Evolutionary conservation across 1,140 invertebrate genomes (phyloP).

Genomic region (Fopius arisanus): DNA sequence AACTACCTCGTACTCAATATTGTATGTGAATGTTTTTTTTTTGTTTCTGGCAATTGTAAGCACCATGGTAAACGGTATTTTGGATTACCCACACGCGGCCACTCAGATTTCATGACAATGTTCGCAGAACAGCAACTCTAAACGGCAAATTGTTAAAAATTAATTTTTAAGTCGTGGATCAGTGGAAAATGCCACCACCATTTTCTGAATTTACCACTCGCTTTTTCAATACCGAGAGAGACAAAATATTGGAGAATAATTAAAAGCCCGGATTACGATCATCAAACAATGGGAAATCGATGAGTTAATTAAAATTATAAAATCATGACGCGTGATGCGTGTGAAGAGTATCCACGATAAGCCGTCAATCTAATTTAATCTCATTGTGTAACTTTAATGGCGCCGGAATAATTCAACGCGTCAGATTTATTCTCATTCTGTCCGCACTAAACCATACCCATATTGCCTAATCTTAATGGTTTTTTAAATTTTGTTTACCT

Average conservation of each 20-base stretch:
- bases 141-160: not conserved
- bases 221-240: no score
- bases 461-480: not conserved
- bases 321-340: not conserved
- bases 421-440: not conserved
- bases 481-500: not conserved
- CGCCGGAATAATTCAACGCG: slow-evolving; percentile 1
- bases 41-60: slow-evolving; percentile 17
- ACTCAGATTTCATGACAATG: slow-evolving; percentile 19
- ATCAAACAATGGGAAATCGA: not conserved
- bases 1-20: slow-evolving; percentile 23
- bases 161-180: not conserved
- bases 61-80: slow-evolving; percentile 19
- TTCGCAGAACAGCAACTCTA: slow-evolving; percentile 12
- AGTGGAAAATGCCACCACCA: no score
- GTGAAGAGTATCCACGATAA: not conserved
- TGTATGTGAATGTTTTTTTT: slow-evolving; percentile 21
- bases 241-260: not conserved
- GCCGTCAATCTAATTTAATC: slow-evolving; percentile 23
- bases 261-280: not conserved
- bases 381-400: slow-evolving; percentile 26
- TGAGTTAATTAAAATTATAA: not conserved
- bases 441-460: not conserved
- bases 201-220: no score
- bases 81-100: slow-evolving; percentile 21